Conservation (phyloP, 2,888 invertebrate species). For the Prosapia bicincta region DNA sequence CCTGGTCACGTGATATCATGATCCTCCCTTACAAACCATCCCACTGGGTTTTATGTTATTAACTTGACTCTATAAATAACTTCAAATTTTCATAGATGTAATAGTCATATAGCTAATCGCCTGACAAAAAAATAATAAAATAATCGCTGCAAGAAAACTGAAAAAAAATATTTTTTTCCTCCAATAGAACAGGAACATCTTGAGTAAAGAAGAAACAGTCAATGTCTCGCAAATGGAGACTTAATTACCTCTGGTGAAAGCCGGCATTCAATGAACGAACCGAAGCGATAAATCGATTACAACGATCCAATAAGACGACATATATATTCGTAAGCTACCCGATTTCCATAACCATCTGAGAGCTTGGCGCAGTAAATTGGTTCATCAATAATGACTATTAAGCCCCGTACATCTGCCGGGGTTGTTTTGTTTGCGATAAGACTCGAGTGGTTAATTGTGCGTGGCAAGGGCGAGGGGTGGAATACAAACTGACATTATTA, state of each 20-base stretch:
- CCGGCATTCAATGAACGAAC: neutral
- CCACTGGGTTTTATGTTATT: too few relatives aligned
- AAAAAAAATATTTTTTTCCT: too few relatives aligned
- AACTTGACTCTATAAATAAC: too few relatives aligned
- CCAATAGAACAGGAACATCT: too few relatives aligned
- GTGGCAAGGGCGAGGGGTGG: neutral
- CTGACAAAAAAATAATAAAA: too few relatives aligned
- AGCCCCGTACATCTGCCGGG: neutral
- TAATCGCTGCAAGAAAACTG: too few relatives aligned
- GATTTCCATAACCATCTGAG: neutral
- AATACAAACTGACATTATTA: neutral
- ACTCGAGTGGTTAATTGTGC: neutral
- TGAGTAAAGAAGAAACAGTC: too few relatives aligned
- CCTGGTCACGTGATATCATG: too few relatives aligned
- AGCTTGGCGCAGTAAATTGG: neutral
- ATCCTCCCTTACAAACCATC: too few relatives aligned
- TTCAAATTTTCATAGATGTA: too few relatives aligned
- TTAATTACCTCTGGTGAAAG: neutral
- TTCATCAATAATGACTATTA: constrained; percentile 2
- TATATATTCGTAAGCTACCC: neutral
- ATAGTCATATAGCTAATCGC: too few relatives aligned
- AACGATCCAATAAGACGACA: neutral
- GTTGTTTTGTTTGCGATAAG: neutral
- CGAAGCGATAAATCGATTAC: neutral
- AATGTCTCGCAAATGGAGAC: neutral